Evolutionary conservation across 2,113 vertebrate species (phyloP), one percentile per base, ranked within the genome.

Genomic region (Peucedramus taeniatus): DNA sequence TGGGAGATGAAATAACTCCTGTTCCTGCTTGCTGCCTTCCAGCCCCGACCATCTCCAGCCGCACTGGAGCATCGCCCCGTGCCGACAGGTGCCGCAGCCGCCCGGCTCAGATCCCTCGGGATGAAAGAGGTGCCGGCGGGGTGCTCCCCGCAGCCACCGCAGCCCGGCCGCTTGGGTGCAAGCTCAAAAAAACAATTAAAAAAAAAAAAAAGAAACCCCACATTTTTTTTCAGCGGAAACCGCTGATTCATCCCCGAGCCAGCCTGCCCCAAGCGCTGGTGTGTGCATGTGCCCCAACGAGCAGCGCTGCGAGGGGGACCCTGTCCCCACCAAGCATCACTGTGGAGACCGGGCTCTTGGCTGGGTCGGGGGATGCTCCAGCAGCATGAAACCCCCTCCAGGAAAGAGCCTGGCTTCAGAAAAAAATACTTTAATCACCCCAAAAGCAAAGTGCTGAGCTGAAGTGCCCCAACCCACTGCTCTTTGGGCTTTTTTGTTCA

Each of bases 1-100:
- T 24, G 37, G 40, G 53, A 89, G 68, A 96, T 88, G 93, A 96
- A 96, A 96, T 85, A 77, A 90, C 77, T 94, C 87, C 47, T 10
- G 88, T 54, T 94, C 71, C 65, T 1, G 8, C 63, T 89, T 5
- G 7, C 81, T 22, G 64, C 40, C 31, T 94, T 74, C 74, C 77
- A 72, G 40, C 59, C 57, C 16, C 68, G 11, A 27, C 40, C 70
- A 35, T 37, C 69, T 35, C 77, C 53, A 65, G 68, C 56, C n/a
- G 65, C 13, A 7, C 7, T 9, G 44, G 75, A 79, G 76, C 84
- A 65, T 59, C 33, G 3, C 74, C 39, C 45, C 17, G 3, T 8
- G 5, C 60, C 37, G 7, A 93, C 94, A 94, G 93, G 96, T 94
- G 93, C 75, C 20, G 6, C 7, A 4, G 88, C 51, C 3, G 1